Conservation (phyloP, 2,113 vertebrate species). For the Lophochroa leadbeateri region DNA sequence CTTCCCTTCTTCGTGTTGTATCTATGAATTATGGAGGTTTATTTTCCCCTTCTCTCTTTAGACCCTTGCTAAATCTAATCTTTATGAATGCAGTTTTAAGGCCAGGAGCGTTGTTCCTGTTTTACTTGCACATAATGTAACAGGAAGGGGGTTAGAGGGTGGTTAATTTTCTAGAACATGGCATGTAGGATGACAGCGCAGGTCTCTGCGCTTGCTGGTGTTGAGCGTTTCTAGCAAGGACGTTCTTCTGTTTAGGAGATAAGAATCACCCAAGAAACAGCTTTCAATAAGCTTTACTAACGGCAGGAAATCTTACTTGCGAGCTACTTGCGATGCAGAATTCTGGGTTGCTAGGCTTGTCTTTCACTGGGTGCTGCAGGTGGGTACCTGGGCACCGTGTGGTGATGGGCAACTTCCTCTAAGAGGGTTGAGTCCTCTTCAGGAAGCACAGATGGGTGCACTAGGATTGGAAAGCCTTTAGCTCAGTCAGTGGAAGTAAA, state of each 20-base stretch:
- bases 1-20: not conserved
- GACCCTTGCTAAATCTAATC: not conserved
- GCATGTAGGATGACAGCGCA: not conserved
- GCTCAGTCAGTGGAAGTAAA: not conserved
- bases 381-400: not conserved
- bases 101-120: not conserved
- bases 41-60: not conserved
- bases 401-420: not conserved
- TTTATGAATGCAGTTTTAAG: not conserved
- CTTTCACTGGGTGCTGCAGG: not conserved
- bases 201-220: not conserved
- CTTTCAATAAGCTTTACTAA: not conserved
- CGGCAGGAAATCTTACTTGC: not conserved
- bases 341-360: not conserved
- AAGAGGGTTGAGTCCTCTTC: not conserved
- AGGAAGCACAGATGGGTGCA: fast-evolving
- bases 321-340: not conserved
- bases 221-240: not conserved
- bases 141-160: not conserved
- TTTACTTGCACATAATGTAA: not conserved
- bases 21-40: not conserved
- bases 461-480: not conserved
- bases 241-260: not conserved
- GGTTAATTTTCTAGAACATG: not conserved
- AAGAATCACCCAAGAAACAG: not conserved